These are phyloP conservation scores for Peromyscus polionotus DNA, from an alignment of 2,113 vertebrate species.

Conservation along the genomic window DNA sequence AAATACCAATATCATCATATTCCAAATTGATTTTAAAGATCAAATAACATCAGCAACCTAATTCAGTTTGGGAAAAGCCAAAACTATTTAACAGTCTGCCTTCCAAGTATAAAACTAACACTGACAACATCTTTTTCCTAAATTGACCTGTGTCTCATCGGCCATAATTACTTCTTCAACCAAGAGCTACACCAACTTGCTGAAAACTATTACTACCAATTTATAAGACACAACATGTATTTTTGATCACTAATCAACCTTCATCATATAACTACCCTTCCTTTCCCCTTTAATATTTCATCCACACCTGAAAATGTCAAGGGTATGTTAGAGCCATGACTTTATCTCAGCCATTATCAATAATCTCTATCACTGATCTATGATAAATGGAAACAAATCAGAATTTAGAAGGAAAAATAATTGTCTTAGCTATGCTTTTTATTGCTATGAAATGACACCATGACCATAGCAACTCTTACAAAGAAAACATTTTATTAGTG, in stretches of 20 bases:
- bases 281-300: background rate
- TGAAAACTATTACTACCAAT: background rate
- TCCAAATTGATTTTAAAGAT: background rate
- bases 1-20: background rate
- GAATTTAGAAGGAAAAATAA: background rate
- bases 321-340: background rate
- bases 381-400: background rate
- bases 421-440: too few relatives aligned
- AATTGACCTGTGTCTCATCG: background rate
- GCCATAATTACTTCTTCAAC: background rate
- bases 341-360: background rate
- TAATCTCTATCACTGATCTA: background rate
- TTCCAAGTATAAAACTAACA: constrained; percentile 6
- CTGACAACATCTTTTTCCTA: background rate
- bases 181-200: background rate
- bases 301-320: background rate
- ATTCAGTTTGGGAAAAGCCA: background rate
- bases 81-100: background rate
- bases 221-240: background rate
- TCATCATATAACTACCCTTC: background rate
- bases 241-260: background rate
- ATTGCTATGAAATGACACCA: background rate
- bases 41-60: background rate
- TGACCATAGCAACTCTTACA: background rate
- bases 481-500: background rate